Base-by-base conservation (phyloP, 2,888 invertebrate species). In the Molorchus minor region DNA sequence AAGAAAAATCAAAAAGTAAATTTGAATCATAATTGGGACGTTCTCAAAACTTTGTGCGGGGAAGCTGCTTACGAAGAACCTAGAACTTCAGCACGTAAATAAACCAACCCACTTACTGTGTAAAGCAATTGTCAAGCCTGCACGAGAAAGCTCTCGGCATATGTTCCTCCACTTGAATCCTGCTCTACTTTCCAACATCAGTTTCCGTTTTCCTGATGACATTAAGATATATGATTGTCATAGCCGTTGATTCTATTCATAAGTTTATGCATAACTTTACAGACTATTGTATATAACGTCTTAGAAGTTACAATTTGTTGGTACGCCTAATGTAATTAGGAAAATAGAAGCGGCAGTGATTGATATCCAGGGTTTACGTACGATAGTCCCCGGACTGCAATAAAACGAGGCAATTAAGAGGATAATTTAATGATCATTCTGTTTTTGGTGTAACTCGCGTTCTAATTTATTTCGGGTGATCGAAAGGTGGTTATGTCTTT, bases 241-340 rank as follows among this genome's bases (percentile, higher is more conserved):
- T 56, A 61, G 44, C 58, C 53, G 53, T 56, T 40, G 44, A 64
- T 56, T 51, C 58, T 47, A 64, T 61, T 64, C 61, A 56, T 55
- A 64, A 64, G 56, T 64, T 58, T 29, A 47, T 56, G 53, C 58
- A 64, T 64, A 61, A 62, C 59, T 64, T 58, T 53, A 44, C 47
- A 25, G 51, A 61, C 55, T 58, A 56, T 44, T 56, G 55, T 61
- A 54, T 61, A 40, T 55, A 55, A 45, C 51, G 40, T 52, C 51
- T 15, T 41, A 8, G 16, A 41, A 41, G 41, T 52, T 52, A 52
- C 51, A 25, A 52, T 52, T 41, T 41, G 51, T 52, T 52, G 29
- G 36, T 20, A 35, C 12, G 47, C 15, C 29, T 20, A 36, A 36
- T 19, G 29, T 47, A 47, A 47, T 47, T 47, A 47, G 47, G 33